phyloP scores from a whole-genome alignment of 2,113 vertebrate species.

The Mellivora capensis region DNA sequence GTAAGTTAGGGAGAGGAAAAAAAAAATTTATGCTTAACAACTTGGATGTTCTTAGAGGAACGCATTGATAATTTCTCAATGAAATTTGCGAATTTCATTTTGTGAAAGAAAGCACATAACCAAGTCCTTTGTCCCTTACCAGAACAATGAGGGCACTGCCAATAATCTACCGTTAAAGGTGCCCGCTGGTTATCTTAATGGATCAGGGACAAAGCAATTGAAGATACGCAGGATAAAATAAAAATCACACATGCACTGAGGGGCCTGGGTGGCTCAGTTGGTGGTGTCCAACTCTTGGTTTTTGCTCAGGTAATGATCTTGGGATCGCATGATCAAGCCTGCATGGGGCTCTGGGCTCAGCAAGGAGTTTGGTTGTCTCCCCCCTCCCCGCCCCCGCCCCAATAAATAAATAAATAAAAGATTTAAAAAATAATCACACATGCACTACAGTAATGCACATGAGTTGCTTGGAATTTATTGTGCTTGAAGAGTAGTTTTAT shows the following conservation, averaged over 20 bases:
- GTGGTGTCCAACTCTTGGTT: not conserved
- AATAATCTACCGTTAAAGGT: not conserved
- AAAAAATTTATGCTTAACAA: not conserved
- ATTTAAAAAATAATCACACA: not conserved
- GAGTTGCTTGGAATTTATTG: conserved; percentile 38
- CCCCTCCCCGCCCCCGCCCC: too few species aligned
- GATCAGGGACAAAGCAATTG: not conserved
- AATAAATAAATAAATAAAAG: not conserved
- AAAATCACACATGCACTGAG: not conserved
- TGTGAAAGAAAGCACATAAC: not conserved
- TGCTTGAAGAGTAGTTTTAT: conserved; percentile 13
- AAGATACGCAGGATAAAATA: not conserved
- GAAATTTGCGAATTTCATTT: not conserved
- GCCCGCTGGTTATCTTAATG: not conserved
- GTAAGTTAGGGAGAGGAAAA: not conserved
- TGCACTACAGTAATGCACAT: not conserved
- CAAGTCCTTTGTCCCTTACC: not conserved
- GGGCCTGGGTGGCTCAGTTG: not conserved
- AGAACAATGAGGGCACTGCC: not conserved
- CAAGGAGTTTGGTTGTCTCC: not conserved
- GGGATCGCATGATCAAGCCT: not conserved
- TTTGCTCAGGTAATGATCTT: not conserved
- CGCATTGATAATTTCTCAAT: not conserved
- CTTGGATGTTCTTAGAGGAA: not conserved
- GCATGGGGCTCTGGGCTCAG: not conserved